These are phyloP conservation scores for Fistularia tabacaria DNA, from an alignment of 2,797 vertebrate genomes.

Conservation along the genomic window DNA sequence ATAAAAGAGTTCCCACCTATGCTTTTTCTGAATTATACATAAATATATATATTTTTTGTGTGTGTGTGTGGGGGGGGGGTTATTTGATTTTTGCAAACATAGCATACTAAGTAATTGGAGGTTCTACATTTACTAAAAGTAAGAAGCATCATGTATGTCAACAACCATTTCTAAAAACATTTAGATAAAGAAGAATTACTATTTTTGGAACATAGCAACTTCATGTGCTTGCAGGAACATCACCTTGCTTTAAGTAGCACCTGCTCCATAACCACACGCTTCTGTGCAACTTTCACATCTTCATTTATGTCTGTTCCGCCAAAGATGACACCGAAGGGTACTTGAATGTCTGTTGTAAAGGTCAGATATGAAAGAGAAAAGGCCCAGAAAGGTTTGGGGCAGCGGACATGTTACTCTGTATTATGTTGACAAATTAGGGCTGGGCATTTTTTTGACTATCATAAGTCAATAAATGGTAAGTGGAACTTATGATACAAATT, in stretches of 20 bases:
- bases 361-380: constrained; percentile 31
- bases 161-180: too few relatives aligned
- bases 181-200: too few relatives aligned
- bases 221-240: constrained; percentile 21
- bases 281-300: constrained; percentile 84
- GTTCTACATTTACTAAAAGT: too few relatives aligned
- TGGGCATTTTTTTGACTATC: not conserved
- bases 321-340: constrained; percentile 90
- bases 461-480: too few relatives aligned
- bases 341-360: constrained; percentile 71
- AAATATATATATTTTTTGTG: too few relatives aligned
- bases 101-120: too few relatives aligned
- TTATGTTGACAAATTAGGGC: constrained; percentile 3
- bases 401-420: not conserved
- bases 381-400: constrained; percentile 7
- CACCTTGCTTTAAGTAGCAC: constrained; percentile 90
- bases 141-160: too few relatives aligned
- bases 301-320: constrained; percentile 97
- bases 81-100: too few relatives aligned
- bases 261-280: constrained; percentile 81
- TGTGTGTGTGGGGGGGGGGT: too few relatives aligned
- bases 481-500: too few relatives aligned
- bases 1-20: too few relatives aligned
- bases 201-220: not conserved
- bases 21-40: too few relatives aligned